Evolutionary conservation across 1,140 invertebrate genomes (phyloP), one percentile per base, ranked within the genome.

Genomic region (Drosophila yakuba): DNA sequence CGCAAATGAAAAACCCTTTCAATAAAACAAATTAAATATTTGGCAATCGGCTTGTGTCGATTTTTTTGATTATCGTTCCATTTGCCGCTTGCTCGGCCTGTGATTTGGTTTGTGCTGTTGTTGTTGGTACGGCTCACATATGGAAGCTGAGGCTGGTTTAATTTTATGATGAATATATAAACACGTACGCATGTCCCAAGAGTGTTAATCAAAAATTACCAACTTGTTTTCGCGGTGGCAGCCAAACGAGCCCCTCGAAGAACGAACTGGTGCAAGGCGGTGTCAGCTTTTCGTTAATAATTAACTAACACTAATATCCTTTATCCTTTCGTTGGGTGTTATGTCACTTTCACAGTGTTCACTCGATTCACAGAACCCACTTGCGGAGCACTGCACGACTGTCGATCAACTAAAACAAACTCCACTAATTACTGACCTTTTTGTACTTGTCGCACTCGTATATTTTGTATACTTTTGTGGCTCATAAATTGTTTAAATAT

Each of bases 401-500:
- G 45, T 15, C 50, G 58, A 43, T 47, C 48, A 43, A 88, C 84
- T 88, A 80, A 88, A 84, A 72, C 61, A 78, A 72, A 63, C 45
- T 89, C 59, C 28, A 75, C 63, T 74, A 89, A 89, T 84, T 88
- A 71, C 80, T 68, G 62, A 82, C 76, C 84, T 68, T 88, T 88
- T 80, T 88, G 84, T 88, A 88, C 61, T 80, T 59, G 62, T 60
- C 44, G 14, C 44, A 39, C 38, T 20, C 15, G 45, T 17, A 39
- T 74, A n/a, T 45, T 25, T 35, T 38, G 35, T 48, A 47, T 41
- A 25, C 57, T 38, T 57, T 54, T 71, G 69, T 77, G 69, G 38
- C 78, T 83, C 80, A 88, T 89, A 80, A 88, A 80, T 89, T 88
- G 84, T 88, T 88, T 80, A 84, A 88, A 88, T 89, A 88, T 88